Conservation (phyloP, 2,797 vertebrate species). For the Lemur catta region DNA sequence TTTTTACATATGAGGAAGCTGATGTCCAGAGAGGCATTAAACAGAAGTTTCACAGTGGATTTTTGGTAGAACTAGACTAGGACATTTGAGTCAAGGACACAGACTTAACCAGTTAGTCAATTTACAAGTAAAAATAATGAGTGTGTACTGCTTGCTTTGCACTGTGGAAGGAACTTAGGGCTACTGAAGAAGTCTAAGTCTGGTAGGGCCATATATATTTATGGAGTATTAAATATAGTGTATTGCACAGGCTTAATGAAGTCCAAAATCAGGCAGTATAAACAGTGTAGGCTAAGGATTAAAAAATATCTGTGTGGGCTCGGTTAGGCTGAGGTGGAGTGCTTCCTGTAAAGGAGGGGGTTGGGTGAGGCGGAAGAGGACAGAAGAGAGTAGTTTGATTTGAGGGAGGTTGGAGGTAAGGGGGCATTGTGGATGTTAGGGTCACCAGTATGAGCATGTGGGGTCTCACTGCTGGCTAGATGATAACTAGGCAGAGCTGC, state of each 20-base stretch:
- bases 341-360: neutral
- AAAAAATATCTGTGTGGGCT: neutral
- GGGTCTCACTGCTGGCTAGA: neutral
- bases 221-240: constrained; percentile 10
- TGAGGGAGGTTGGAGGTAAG: neutral
- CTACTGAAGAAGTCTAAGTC: neutral
- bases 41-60: constrained; percentile 24
- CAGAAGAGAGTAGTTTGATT: neutral
- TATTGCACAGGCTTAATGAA: constrained; percentile 26
- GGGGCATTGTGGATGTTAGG: neutral
- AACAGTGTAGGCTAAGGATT: neutral
- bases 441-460: neutral
- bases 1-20: constrained; percentile 53
- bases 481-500: neutral
- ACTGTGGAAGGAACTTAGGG: neutral
- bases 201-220: neutral
- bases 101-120: constrained; percentile 1
- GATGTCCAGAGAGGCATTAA: constrained; percentile 1
- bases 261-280: neutral
- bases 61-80: constrained; percentile 33
- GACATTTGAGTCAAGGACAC: neutral
- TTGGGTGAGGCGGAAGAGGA: neutral
- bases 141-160: constrained; percentile 19
- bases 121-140: neutral
- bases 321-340: neutral